These are phyloP conservation scores for Leptosomus discolor DNA, from an alignment of 2,113 vertebrate species.

Conservation along the genomic window DNA sequence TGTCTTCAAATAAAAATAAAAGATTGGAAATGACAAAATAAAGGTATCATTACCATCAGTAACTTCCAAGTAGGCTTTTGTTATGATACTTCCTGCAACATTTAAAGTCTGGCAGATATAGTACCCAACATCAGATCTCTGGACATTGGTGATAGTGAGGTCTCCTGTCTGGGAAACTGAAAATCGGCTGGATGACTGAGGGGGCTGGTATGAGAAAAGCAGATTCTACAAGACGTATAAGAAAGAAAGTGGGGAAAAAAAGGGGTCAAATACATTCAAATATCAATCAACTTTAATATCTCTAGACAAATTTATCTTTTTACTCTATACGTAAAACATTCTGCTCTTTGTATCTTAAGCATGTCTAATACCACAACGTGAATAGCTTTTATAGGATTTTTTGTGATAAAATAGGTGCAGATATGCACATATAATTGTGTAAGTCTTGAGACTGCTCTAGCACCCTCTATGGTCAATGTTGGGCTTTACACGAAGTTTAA, in stretches of 20 bases:
- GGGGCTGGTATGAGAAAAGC: constrained; percentile 95
- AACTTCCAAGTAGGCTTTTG: constrained; percentile 96
- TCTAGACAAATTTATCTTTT: not conserved
- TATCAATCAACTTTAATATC: not conserved
- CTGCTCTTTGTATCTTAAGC: not conserved
- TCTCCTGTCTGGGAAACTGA: constrained; percentile 97
- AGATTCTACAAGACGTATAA: constrained; percentile 81
- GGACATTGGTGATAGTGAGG: constrained; percentile 92
- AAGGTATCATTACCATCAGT: constrained; percentile 86
- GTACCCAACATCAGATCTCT: constrained; percentile 91
- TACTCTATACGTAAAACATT: not conserved
- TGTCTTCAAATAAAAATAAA: not conserved
- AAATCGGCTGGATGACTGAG: constrained; percentile 91
- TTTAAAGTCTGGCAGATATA: constrained; percentile 99
- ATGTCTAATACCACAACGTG: not conserved
- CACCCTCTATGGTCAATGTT: not conserved
- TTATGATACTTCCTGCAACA: constrained; percentile 97
- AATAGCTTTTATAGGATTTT: not conserved
- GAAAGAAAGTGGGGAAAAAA: not conserved
- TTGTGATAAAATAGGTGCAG: not conserved
- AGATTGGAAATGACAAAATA: not conserved
- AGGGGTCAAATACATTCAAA: not conserved
- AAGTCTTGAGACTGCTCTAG: not conserved
- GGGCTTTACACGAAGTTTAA: not conserved
- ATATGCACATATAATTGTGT: not conserved